phyloP scores from a whole-genome alignment of 2,888 invertebrate species.

The Conistra vaccinii region DNA sequence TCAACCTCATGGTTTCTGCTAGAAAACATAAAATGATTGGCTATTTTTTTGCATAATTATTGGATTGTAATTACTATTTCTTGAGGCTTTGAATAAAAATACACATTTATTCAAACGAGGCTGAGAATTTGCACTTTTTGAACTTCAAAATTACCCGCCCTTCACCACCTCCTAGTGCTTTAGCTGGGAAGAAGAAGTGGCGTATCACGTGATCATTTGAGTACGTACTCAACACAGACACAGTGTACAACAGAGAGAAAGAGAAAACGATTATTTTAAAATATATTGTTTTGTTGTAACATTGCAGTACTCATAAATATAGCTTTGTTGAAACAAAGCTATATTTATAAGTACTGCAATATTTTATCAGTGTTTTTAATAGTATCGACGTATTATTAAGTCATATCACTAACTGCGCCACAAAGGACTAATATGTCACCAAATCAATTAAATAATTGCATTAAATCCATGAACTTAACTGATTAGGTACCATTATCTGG shows the following conservation, averaged over 20 bases:
- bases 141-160: too few relatives aligned
- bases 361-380: conserved; percentile 1
- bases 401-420: conserved; percentile 5
- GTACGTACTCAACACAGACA: too few relatives aligned
- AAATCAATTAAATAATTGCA: conserved; percentile 46
- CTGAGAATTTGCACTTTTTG: too few relatives aligned
- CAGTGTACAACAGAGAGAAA: too few relatives aligned
- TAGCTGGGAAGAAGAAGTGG: too few relatives aligned
- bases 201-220: not conserved
- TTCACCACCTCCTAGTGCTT: too few relatives aligned
- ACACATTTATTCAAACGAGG: too few relatives aligned
- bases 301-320: too few relatives aligned
- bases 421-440: conserved; percentile 9
- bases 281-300: too few relatives aligned
- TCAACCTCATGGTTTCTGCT: not conserved
- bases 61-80: not conserved
- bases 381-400: not conserved
- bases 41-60: not conserved
- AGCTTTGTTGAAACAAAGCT: not conserved
- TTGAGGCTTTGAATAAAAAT: not conserved
- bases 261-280: too few relatives aligned
- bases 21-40: not conserved
- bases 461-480: conserved; percentile 48
- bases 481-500: conserved; percentile 42
- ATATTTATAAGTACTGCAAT: not conserved